Percentiles rank a stretch among this genome's conserved stretches.
Evolutionary conservation across 1,140 invertebrate genomes (phyloP).

Genomic region (Leptoteleia sp.): DNA sequence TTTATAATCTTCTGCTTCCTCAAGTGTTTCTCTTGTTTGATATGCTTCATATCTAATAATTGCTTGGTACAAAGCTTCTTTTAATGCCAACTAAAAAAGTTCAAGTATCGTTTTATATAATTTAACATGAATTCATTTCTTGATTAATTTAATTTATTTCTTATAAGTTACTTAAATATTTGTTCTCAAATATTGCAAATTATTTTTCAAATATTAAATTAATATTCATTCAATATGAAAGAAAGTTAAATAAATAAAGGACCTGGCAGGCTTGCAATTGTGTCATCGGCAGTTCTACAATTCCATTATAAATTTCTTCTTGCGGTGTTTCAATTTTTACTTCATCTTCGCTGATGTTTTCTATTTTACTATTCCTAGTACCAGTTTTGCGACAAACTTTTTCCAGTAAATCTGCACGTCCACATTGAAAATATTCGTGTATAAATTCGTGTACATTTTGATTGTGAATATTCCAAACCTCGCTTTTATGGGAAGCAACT

Average conservation of each 20-base stretch:
- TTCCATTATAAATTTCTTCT: conserved; percentile 12
- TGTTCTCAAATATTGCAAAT: too few species aligned
- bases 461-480: conserved; percentile 82
- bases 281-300: conserved; percentile 55
- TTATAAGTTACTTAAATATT: too few species aligned
- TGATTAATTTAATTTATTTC: too few species aligned
- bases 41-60: conserved; percentile 20
- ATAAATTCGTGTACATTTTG: conserved; percentile 83
- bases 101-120: too few species aligned
- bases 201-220: not conserved
- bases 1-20: conserved; percentile 12
- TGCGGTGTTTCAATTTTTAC: conserved; percentile 3
- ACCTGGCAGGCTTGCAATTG: conserved; percentile 74
- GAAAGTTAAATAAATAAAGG: too few species aligned
- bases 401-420: conserved; percentile 80
- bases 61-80: conserved; percentile 70
- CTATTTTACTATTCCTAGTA: conserved; percentile 28
- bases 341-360: conserved; percentile 11
- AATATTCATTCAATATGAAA: too few species aligned
- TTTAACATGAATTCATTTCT: too few species aligned
- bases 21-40: conserved; percentile 25
- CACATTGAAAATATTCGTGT: conserved; percentile 82
- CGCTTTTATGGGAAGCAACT: conserved; percentile 83
- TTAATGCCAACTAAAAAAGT: conserved; percentile 72
- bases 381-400: conserved; percentile 74